phyloP scores from a whole-genome alignment of 2,797 vertebrate genomes.

The Margarornis squamiger region DNA sequence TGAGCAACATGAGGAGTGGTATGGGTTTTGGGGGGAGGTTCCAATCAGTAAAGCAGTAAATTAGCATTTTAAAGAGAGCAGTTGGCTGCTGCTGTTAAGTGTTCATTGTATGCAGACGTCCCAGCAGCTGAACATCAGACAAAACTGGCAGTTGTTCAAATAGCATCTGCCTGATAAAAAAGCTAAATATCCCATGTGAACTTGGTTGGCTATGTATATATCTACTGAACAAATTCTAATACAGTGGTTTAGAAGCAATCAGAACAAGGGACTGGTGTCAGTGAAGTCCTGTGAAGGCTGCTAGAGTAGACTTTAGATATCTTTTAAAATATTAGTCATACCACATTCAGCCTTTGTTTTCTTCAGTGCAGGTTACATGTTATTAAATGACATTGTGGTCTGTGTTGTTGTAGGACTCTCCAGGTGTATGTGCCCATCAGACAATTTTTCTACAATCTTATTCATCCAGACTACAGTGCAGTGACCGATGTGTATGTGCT shows the following conservation, averaged over 20 bases:
- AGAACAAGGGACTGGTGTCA: background rate
- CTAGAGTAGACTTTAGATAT: background rate
- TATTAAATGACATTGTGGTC: background rate
- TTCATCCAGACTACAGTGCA: constrained; percentile 97
- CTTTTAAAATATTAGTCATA: background rate
- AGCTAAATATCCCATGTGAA: background rate
- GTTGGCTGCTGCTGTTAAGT: background rate
- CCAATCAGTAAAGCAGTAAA: background rate
- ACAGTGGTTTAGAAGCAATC: background rate
- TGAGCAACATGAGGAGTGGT: constrained; percentile 62
- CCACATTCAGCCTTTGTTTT: background rate
- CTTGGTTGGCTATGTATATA: background rate
- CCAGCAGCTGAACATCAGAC: background rate
- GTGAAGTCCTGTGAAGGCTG: background rate
- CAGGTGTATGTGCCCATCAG: constrained; percentile 92
- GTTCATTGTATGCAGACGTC: background rate
- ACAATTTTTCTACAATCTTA: constrained; percentile 96
- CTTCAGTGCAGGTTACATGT: background rate
- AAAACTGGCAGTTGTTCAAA: background rate
- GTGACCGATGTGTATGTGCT: constrained; percentile 98
- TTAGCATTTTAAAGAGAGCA: background rate
- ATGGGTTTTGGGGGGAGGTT: background rate
- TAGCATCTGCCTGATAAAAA: background rate
- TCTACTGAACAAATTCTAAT: background rate
- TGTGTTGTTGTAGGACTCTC: constrained; percentile 80